These are phyloP conservation scores for Ptilodon capucinus DNA, from an alignment of 2,888 invertebrate genomes.

Conservation along the genomic window DNA sequence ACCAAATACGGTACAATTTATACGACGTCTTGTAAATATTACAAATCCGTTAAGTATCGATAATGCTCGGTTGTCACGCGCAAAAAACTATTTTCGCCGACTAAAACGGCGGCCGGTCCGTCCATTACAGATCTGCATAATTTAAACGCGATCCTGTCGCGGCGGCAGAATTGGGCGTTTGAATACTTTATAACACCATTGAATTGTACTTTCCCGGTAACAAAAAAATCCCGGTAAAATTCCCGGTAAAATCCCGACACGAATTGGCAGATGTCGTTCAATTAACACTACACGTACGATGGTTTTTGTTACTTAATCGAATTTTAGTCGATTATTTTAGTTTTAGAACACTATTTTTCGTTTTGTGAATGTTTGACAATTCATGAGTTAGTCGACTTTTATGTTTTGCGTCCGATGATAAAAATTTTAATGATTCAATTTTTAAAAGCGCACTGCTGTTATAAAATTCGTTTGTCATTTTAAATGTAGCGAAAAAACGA, in stretches of 20 bases:
- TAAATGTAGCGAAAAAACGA: background rate
- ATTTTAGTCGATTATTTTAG: conserved; percentile 23
- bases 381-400: background rate
- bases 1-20: conserved; percentile 8
- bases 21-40: background rate
- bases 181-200: conserved; percentile 68
- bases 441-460: too few relatives aligned
- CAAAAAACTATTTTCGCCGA: conserved; percentile 60
- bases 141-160: conserved; percentile 68
- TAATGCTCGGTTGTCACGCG: conserved; percentile 23
- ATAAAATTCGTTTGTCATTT: too few relatives aligned
- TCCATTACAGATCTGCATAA: conserved; percentile 79
- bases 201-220: conserved; percentile 46
- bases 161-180: conserved; percentile 58
- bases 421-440: too few relatives aligned
- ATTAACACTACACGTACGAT: conserved; percentile 44
- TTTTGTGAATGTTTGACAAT: background rate
- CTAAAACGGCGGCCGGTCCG: conserved; percentile 52
- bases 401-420: background rate
- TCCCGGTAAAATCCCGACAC: conserved; percentile 37
- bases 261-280: conserved; percentile 73
- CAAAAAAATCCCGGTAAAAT: too few relatives aligned
- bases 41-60: conserved; percentile 3
- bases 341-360: background rate
- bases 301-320: conserved; percentile 17